Evolutionary conservation across 2,113 vertebrate genomes (phyloP).

Genomic region (Python bivittatus): DNA sequence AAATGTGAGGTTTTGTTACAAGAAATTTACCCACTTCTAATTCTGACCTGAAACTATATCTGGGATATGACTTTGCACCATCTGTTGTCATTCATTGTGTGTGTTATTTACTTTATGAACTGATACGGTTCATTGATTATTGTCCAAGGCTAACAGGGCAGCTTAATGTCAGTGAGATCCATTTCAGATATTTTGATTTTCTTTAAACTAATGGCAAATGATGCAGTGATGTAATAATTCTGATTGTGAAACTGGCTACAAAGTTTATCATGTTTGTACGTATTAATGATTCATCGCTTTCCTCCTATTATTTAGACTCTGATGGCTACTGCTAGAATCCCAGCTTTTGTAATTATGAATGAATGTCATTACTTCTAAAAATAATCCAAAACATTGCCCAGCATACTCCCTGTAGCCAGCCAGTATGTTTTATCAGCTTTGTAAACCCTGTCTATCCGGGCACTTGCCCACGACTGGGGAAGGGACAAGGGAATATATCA

Average conservation of each 20-base stretch:
- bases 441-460: not conserved
- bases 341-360: not conserved
- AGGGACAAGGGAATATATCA: not conserved
- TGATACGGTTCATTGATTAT: constrained; percentile 1
- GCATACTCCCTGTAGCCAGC: not conserved
- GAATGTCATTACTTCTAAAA: constrained; percentile 4
- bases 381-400: not conserved
- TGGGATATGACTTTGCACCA: constrained; percentile 13
- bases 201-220: not conserved
- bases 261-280: constrained; percentile 25
- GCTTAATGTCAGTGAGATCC: not conserved
- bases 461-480: not conserved
- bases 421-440: not conserved
- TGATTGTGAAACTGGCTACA: not conserved
- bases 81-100: constrained; percentile 22
- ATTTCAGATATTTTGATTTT: not conserved
- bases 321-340: constrained; percentile 1
- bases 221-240: not conserved
- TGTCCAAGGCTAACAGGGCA: not conserved
- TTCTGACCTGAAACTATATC: constrained; percentile 45
- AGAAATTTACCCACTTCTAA: constrained; percentile 30
- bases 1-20: constrained; percentile 33
- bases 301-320: not conserved
- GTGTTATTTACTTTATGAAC: constrained; percentile 38
- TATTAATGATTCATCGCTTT: constrained; percentile 23